Base-by-base conservation (phyloP, 2,113 vertebrate species). In the Ammodramus savannarum region DNA sequence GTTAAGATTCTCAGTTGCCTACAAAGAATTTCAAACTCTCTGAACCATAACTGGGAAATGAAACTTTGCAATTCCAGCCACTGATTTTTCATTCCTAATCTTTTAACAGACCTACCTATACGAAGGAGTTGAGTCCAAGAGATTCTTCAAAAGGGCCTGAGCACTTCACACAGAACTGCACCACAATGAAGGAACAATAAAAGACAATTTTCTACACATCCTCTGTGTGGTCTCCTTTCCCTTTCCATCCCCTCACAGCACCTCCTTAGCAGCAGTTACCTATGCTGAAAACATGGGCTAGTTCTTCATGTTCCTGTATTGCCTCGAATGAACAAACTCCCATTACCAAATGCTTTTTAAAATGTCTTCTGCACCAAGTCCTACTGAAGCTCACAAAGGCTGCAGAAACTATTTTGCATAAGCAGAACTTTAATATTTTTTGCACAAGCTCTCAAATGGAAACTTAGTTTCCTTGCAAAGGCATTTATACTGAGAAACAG, bases 101-200 rank as follows among this genome's bases (percentile, higher is more conserved):
- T 55, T 69, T 96, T 97, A 93, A 90, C 98, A 99, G 99, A 98
- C 78, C 80, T 99, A 99, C 5, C 5, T 12, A n/a, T 99, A 99
- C 3, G 99, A 99, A 62, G 99, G 99, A 59, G 98, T 99, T n/a
- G 98, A 99, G 32, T 98, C 99, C 63, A 99, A 98, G 96, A 98
- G 99, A 93, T 94, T 98, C 97, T 99, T 99, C 97, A 99, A 99
- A 92, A 99, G 89, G 90, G 74, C 13, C 46, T 99, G 95, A 98
- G 52, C 21, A 10, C 46, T 57, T 63, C 48, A 52, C 15, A 17
- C 25, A 74, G 29, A 85, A 78, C 16, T 49, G 41, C 39, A 41
- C 21, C 58, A 76, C 74, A 59, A 93, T 7, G 44, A 80, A 75
- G 54, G 54, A 23, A 5, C 16, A 51, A 65, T 31, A n/a, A 71